Base-by-base conservation (phyloP, 2,797 vertebrate genomes). In the Mormyrops attenuatus region DNA sequence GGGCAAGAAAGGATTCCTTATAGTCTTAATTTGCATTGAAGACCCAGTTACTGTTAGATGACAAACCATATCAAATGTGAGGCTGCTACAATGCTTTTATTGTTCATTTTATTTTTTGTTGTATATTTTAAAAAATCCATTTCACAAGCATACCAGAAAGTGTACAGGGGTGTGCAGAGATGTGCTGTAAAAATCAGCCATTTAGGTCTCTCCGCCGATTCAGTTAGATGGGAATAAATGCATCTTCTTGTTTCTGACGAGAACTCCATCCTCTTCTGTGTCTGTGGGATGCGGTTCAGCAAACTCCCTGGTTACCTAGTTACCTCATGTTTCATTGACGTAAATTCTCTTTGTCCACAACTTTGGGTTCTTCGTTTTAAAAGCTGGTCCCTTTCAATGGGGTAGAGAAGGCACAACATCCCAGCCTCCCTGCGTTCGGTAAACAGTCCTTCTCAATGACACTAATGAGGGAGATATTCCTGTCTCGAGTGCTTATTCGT, bases 261-360 rank as follows among this genome's bases (percentile, higher is more conserved):
- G 85, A 86, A 22, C 50, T 30, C 44, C 30, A 4, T 86, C 50
- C n/a, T 86, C 47, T 44, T 41, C 50, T 50, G 13, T n/a, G 90
- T 53, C 52, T 82, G 80, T 91, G 91, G 92, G 92, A 92, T 34
- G 60, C 89, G 4, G 84, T 49, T 22, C 47, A 89, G 22, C 88
- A 22, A 50, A 30, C 38, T 90, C 93, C 91, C 92, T 94, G 94
- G 94, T 96, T 95, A 94, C 95, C 93, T 93, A 94, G 93, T 94
- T 95, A 93, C 96, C 92, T 92, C 73, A 77, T 93, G 92, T 91
- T 91, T 93, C 94, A 94, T 94, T 96, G 95, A 96, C 95, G 95
- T 96, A 96, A 96, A 92, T 91, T 91, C 85, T 91, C 55, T 47
- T 52, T 90, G 34, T 69, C 47, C 80, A 73, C 89, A 90, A 52